Percentiles rank a stretch among this genome's conserved stretches.
These are phyloP conservation scores for Netelia inedita DNA, from an alignment of 2,888 invertebrate species.

Conservation along the genomic window DNA sequence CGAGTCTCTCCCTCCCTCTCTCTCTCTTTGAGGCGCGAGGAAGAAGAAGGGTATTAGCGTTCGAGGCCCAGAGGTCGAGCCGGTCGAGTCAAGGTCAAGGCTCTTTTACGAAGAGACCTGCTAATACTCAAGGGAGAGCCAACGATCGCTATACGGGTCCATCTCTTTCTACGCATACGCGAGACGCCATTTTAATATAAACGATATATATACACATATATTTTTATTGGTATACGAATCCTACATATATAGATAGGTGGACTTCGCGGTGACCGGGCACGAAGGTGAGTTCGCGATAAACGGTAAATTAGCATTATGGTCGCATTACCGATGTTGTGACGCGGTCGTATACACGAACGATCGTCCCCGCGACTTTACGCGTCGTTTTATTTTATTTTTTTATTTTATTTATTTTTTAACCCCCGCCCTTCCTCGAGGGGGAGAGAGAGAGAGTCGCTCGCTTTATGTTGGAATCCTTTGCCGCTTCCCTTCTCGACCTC, in stretches of 20 bases:
- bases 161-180: constrained; percentile 4
- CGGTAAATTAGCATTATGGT: constrained; percentile 84
- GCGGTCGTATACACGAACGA: constrained; percentile 78
- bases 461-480: constrained; percentile 43
- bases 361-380: constrained; percentile 71
- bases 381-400: constrained; percentile 27
- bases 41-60: constrained; percentile 52
- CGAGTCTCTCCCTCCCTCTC: too few relatives aligned
- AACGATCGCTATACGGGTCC: constrained; percentile 49
- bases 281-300: constrained; percentile 74
- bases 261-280: constrained; percentile 37
- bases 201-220: not conserved
- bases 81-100: constrained; percentile 76
- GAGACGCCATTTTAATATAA: not conserved
- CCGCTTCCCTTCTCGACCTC: constrained; percentile 73
- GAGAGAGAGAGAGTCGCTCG: not conserved
- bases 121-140: constrained; percentile 60
- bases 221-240: constrained; percentile 9
- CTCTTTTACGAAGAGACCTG: constrained; percentile 66
- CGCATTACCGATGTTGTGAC: constrained; percentile 83
- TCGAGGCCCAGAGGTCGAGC: constrained; percentile 68
- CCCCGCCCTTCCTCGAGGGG: not conserved
- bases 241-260: constrained; percentile 22
- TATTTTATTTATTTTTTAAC: constrained; percentile 27
- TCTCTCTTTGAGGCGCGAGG: constrained; percentile 14